phyloP scores from a whole-genome alignment of 2,888 invertebrate genomes.

The Brachyopa scutellaris region DNA sequence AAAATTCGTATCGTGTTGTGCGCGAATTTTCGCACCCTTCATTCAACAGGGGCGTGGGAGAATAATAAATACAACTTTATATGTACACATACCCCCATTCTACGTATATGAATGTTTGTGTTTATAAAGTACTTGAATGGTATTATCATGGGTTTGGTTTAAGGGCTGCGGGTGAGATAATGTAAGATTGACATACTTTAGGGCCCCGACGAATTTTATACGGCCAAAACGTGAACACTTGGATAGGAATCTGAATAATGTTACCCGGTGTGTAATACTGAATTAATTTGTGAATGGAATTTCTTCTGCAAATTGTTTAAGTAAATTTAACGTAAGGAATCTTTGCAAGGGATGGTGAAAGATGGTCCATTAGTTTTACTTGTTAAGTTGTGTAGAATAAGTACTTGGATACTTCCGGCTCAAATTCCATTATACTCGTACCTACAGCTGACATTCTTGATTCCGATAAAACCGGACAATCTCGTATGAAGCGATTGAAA shows the following conservation, averaged over 20 bases:
- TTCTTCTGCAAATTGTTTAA: background rate
- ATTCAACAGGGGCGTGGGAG: background rate
- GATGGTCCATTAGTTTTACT: background rate
- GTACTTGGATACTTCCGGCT: too few species aligned
- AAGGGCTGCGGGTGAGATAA: background rate
- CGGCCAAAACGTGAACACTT: background rate
- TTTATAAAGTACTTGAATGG: slow-evolving; percentile 9
- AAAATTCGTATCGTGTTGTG: slow-evolving; percentile 32
- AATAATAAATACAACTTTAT: slow-evolving; percentile 21
- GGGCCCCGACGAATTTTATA: slow-evolving; percentile 9
- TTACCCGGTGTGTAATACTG: background rate
- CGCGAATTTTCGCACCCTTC: slow-evolving; percentile 45
- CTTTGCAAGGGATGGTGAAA: background rate
- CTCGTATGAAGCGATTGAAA: too few species aligned
- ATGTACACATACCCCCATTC: too few species aligned
- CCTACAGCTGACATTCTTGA: too few species aligned
- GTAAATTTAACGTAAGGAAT: background rate
- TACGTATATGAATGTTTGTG: too few species aligned
- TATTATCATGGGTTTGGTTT: background rate
- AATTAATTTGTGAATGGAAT: background rate
- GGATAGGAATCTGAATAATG: slow-evolving; percentile 2
- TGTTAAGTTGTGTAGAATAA: too few species aligned
- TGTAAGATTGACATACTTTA: slow-evolving; percentile 15
- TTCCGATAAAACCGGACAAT: too few species aligned
- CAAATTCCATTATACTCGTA: too few species aligned